Evolutionary conservation across 2,113 vertebrate genomes (phyloP).

Genomic region (Suncus etruscus): DNA sequence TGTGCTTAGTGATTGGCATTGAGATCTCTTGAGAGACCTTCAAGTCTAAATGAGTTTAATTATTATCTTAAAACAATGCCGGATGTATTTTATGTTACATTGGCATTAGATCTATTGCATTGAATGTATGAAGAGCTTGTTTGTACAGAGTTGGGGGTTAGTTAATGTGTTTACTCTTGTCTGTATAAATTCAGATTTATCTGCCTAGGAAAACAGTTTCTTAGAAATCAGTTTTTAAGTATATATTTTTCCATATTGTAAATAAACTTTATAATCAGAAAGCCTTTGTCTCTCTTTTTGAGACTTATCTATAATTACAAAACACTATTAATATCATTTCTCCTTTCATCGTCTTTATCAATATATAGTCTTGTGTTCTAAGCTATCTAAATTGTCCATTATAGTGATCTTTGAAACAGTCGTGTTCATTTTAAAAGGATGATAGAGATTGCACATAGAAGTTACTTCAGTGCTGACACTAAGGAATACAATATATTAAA

Average conservation of each 20-base stretch:
- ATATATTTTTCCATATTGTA: neutral
- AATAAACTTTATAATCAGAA: slow-evolving; percentile 42
- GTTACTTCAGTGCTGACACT: slow-evolving; percentile 27
- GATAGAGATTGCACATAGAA: neutral
- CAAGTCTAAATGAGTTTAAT: slow-evolving; percentile 56
- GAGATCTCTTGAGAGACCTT: neutral
- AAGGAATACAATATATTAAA: slow-evolving; percentile 31
- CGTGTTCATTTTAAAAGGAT: slow-evolving; percentile 32
- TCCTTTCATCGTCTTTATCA: slow-evolving; percentile 34
- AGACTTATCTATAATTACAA: slow-evolving; percentile 18
- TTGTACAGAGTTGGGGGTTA: slow-evolving; percentile 18
- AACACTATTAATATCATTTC: slow-evolving; percentile 28
- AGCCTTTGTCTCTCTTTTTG: slow-evolving; percentile 29
- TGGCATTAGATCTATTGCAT: slow-evolving; percentile 21
- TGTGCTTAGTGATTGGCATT: slow-evolving; percentile 38
- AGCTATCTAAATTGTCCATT: neutral
- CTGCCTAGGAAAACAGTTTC: neutral
- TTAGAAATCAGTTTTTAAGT: slow-evolving; percentile 8
- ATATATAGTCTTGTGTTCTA: slow-evolving; percentile 16
- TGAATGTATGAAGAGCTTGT: slow-evolving; percentile 9
- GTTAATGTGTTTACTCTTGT: neutral
- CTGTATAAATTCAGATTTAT: slow-evolving; percentile 32
- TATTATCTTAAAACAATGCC: neutral
- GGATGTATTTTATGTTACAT: slow-evolving; percentile 24
- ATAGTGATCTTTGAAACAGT: slow-evolving; percentile 52